Base-by-base conservation (phyloP, 2,888 invertebrate species). In the Galeopsomyia nigrocyanea region DNA sequence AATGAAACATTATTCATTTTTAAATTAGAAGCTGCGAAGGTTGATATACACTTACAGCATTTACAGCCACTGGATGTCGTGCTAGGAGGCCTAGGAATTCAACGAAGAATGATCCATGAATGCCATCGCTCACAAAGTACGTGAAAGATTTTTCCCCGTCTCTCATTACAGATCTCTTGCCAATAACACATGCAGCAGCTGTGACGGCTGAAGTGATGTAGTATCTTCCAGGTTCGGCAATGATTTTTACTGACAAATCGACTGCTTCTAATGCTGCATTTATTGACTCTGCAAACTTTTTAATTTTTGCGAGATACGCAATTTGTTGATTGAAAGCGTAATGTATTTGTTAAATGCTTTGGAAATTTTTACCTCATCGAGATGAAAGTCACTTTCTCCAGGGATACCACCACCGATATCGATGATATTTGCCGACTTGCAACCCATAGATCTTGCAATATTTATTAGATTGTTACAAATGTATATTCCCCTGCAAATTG, bases 341-440 rank as follows among this genome's bases (percentile, higher is more conserved):
- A n/a, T n/a, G n/a, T n/a, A n/a, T n/a, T n/a, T n/a, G n/a, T n/a
- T n/a, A n/a, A n/a, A n/a, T n/a, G n/a, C n/a, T n/a, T n/a, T n/a
- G n/a, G n/a, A n/a, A n/a, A n/a, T n/a, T 39, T 71, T 77, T 78
- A 89, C 88, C 82, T 87, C 84, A 61, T 87, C 84, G 66, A 90
- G 87, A 26, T 87, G 79, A 51, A 87, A 78, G 60, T 81, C 82
- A 3, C 81, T 84, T 13, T 82, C 79, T 0, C 90, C 91, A 16
- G 89, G 88, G 78, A 89, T 90, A 47, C 91, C 91, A 9, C 91
- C 91, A 2, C 91, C 91, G 74, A 91, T 89, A 80, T 91, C 91
- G 47, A 86, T 81, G 56, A 91, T 80, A 49, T 89, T 81, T 21
- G 84, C 82, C 80, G 90, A 87, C n/a, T 87, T 77, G 79, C 88